Evolutionary conservation across 2,113 vertebrate species (phyloP).

Genomic region (Lasiurus borealis): DNA sequence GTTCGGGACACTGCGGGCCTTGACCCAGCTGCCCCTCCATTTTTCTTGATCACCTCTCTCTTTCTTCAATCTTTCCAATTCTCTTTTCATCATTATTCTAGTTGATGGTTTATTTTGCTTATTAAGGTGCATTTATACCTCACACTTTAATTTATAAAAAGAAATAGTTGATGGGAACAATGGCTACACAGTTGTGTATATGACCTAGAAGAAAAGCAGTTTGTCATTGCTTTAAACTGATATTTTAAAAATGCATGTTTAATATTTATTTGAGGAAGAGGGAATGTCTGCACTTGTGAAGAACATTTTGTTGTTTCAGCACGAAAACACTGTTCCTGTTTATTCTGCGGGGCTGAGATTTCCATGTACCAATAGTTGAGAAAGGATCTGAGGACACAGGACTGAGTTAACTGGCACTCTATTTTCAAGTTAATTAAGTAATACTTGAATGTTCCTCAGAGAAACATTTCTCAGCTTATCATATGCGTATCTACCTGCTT

Average conservation of each 20-base stretch:
- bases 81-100: conserved; percentile 7
- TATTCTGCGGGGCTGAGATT: neutral
- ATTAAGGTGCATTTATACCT: neutral
- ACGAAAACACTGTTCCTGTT: conserved; percentile 7
- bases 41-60: neutral
- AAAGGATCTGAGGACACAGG: neutral
- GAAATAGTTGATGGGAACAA: conserved; percentile 1
- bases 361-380: neutral
- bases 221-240: conserved; percentile 22
- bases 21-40: neutral
- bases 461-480: neutral
- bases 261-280: conserved; percentile 56
- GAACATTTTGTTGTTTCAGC: conserved; percentile 29
- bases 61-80: neutral
- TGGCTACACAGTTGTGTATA: neutral
- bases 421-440: conserved; percentile 42
- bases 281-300: neutral
- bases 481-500: neutral
- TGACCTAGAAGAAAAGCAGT: conserved; percentile 13
- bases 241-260: neutral
- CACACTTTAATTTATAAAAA: conserved; percentile 7
- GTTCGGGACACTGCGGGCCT: neutral
- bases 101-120: neutral
- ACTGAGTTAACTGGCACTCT: neutral
- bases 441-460: neutral